A percentile compares a stretch with the other conserved stretches of the same genome.
phyloP scores from a whole-genome alignment of 35 echinoderm and acorn worm species.

The Anneissia japonica region DNA sequence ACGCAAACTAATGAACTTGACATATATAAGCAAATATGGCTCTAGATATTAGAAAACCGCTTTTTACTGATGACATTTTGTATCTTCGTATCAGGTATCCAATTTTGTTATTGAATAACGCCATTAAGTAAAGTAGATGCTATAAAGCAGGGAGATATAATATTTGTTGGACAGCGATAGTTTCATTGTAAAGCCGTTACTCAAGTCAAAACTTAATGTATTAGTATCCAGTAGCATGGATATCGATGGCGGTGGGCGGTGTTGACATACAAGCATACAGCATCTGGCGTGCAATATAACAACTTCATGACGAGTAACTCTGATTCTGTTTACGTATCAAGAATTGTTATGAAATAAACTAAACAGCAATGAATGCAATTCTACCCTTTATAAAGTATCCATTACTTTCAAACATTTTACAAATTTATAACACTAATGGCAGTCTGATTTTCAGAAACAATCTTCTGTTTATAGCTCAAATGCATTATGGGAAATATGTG shows the following conservation, averaged over 20 bases:
- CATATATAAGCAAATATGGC: neutral
- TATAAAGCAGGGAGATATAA: neutral
- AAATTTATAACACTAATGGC: no score
- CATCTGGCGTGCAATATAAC: neutral
- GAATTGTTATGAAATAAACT: no score
- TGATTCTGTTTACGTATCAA: no score
- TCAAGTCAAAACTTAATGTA: neutral
- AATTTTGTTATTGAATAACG: neutral
- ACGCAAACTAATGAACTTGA: neutral
- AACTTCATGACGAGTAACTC: neutral
- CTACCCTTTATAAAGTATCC: no score
- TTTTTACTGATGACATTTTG: neutral
- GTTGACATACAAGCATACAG: neutral
- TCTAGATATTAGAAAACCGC: neutral
- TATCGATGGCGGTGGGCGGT: neutral
- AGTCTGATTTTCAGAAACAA: no score
- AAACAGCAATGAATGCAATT: no score
- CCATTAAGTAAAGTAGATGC: neutral
- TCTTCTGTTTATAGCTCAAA: no score
- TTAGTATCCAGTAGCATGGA: neutral
- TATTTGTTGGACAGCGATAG: neutral
- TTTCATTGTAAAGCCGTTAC: neutral
- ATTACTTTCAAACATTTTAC: no score
- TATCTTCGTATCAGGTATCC: neutral
- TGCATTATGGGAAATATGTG: no score